Base-by-base conservation (phyloP, 2,797 vertebrate genomes). In the Glossophaga mutica region DNA sequence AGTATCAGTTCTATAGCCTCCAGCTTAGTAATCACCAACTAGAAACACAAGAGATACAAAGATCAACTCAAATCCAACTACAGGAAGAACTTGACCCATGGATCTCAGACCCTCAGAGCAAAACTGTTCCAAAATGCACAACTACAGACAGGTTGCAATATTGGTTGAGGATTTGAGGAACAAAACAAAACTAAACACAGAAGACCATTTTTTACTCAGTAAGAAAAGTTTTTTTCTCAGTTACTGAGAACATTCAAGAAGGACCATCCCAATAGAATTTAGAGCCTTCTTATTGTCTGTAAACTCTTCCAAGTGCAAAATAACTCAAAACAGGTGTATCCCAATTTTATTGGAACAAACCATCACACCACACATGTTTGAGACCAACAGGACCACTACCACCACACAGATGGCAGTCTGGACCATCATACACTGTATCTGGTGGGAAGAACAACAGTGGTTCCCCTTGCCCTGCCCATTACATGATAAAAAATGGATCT, bases 21-120 rank as follows among this genome's bases (percentile, higher is more conserved):
- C 24, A 94, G 59, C 52, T 93, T 88, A 90, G 78, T 55, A 91
- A 77, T 94, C 85, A 94, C 46, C 87, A 79, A 81, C 39, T 14
- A 77, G 62, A 68, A 74, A 74, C 21, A 89, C 5, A 74, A 77
- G 59, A 79, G 52, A 84, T 67, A 22, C 55, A 76, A 94, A 96
- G 59, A 91, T 37, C 57, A 87, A 81, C 9, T 96, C 37, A 24
- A 95, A 93, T 46, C 55, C 78, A 89, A 82, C 74, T 83, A 82
- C 29, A 88, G 11, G 79, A 95, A 94, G 22, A 94, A 90, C 32
- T 52, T 91, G 71, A 67, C 71, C 22, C 34, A 19, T 18, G 14
- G 34, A 77, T 68, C 67, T 87, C 42, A 68, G 26, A 94, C 50
- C 10, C 68, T 87, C 3, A 48, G 68, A 79, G 22, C 91, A 70